A percentile compares a stretch with the other conserved stretches of the same genome.
These are phyloP conservation scores for Vimba vimba DNA, from an alignment of 2,113 vertebrate genomes.

Conservation along the genomic window DNA sequence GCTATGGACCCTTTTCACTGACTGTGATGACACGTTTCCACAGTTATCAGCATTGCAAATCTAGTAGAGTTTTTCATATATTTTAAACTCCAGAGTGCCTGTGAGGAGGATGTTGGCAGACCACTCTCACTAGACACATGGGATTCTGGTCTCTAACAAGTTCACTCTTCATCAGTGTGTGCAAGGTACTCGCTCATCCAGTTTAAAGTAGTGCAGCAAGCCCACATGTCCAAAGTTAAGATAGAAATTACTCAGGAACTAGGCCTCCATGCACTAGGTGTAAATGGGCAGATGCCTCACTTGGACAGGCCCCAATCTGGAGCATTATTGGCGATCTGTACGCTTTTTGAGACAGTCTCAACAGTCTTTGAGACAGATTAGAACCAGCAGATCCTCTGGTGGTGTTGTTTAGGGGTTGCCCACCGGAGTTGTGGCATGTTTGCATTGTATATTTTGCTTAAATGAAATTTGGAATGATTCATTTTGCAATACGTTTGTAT, in stretches of 20 bases:
- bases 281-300: constrained; percentile 8
- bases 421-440: not conserved
- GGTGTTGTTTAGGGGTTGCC: not conserved
- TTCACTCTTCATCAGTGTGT: constrained; percentile 9
- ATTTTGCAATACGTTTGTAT: not conserved
- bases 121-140: not conserved
- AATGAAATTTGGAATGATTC: not conserved
- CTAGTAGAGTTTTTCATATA: no score
- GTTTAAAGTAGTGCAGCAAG: not conserved
- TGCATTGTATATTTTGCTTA: not conserved
- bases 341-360: constrained; percentile 18
- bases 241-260: not conserved
- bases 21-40: no score
- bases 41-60: no score
- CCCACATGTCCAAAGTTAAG: constrained; percentile 1
- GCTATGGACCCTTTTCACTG: no score
- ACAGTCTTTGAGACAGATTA: constrained; percentile 12
- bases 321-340: constrained; percentile 1
- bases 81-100: not conserved
- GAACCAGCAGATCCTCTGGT: constrained; percentile 20
- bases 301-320: constrained; percentile 18
- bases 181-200: not conserved
- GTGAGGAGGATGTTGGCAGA: not conserved
- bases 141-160: not conserved
- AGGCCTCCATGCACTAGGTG: not conserved